These are phyloP conservation scores for Geodia barretti DNA, from an alignment of 37 sponge, comb jelly and placozoan species.

Conservation along the genomic window DNA sequence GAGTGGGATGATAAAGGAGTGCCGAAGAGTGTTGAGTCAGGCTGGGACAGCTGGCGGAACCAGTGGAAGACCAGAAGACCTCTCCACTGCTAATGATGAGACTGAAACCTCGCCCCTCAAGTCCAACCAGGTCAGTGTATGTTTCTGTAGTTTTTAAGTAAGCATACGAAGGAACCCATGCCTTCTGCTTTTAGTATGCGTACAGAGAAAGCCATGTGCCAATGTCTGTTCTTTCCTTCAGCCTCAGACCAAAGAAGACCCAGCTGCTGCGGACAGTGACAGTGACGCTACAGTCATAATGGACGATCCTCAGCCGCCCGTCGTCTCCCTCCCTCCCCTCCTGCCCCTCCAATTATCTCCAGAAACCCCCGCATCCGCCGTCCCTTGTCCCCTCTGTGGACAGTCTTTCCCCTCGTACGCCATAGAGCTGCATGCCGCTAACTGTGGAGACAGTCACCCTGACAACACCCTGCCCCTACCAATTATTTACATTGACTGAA, in stretches of 20 bases:
- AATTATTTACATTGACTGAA: slow-evolving; percentile 11
- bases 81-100: neutral
- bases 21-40: slow-evolving; percentile 2
- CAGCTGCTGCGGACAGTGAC: neutral
- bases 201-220: no score
- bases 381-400: slow-evolving; percentile 38
- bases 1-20: slow-evolving; percentile 14
- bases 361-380: neutral
- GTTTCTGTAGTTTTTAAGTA: no score
- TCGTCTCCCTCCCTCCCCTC: neutral
- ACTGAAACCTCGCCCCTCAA: neutral
- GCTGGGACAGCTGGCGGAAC: slow-evolving; percentile 4
- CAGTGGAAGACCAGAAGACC: neutral
- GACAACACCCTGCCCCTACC: neutral
- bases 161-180: no score
- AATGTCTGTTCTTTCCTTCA: no score
- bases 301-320: neutral
- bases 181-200: no score
- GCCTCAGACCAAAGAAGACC: no score
- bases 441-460: slow-evolving; percentile 38
- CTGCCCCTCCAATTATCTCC: neutral
- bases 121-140: neutral
- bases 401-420: slow-evolving; percentile 35
- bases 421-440: slow-evolving; percentile 51
- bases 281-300: neutral